Percentiles rank a stretch among this genome's conserved stretches.
These are phyloP conservation scores for Agrochola macilenta DNA, from an alignment of 2,888 invertebrate genomes.

Conservation along the genomic window DNA sequence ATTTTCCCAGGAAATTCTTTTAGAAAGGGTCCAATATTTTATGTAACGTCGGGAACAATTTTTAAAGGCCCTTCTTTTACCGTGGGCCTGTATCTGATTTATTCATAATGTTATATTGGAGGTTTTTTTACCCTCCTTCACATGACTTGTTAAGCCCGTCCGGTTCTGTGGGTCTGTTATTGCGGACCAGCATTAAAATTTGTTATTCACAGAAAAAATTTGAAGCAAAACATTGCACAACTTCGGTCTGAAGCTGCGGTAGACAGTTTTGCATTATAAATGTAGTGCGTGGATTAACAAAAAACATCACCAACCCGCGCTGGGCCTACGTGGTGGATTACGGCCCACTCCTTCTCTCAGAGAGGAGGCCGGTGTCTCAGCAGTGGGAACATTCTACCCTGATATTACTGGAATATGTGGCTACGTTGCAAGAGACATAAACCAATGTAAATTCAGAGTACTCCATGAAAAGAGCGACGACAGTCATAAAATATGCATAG, in stretches of 20 bases:
- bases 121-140: constrained; percentile 30
- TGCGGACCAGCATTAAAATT: constrained; percentile 22
- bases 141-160: constrained; percentile 24
- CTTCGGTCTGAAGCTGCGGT: not conserved
- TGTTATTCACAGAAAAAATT: constrained; percentile 41
- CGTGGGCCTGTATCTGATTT: constrained; percentile 53
- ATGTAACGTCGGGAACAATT: constrained; percentile 32
- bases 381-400: too few relatives aligned
- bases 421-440: constrained; percentile 12
- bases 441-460: constrained; percentile 8
- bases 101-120: constrained; percentile 60
- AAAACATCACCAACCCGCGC: too few relatives aligned
- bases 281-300: not conserved
- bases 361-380: too few relatives aligned
- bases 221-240: constrained; percentile 10
- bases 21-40: constrained; percentile 48
- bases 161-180: constrained; percentile 43
- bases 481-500: constrained; percentile 43
- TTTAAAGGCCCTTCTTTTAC: constrained; percentile 31
- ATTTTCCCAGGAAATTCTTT: constrained; percentile 35
- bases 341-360: too few relatives aligned
- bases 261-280: constrained; percentile 17
- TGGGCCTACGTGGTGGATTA: too few relatives aligned
- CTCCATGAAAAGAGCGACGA: constrained; percentile 19
- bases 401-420: constrained; percentile 1